Evolutionary conservation across 2,888 invertebrate species (phyloP), one percentile per base, ranked within the genome.

Genomic region (Eupithecia vulgata): DNA sequence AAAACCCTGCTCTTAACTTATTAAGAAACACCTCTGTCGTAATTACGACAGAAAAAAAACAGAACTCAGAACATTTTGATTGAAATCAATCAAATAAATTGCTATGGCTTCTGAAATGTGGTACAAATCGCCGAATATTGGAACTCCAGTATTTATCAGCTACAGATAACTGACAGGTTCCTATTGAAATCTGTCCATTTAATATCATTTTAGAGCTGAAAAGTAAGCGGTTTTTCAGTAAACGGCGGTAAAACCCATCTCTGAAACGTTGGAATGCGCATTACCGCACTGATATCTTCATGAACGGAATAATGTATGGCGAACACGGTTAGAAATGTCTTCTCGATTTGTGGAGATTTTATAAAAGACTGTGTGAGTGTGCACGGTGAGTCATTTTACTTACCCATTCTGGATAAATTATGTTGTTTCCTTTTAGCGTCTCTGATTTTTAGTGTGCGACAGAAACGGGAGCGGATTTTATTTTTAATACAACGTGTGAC

Each of bases 301-400:
- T 61, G 59, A 30, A 8, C 21, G 64, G 64, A 40, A 64, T 64
- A 64, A 64, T 64, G 64, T 40, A 64, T 64, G 25, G 64, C 21
- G 64, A 64, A 12, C 35, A 35, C 34, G 59, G 30, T 61, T 35
- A 62, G 64, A 40, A 64, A 64, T 64, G 64, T 40, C 64, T 64
- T 40, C 64, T 21, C 64, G 37, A 64, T 40, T 64, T 40, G 40
- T 37, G 21, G 35, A 37, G 35, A 64, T 37, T 21, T 64, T 40
- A 34, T 64, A 21, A 21, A 52, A 52, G 52, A 52, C 21, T 52
- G 21, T 2, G 48, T 10, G 52, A 52, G 52, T 52, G 8, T 48
- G 17, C 7, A 48, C 21, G 3, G 21, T 52, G 21, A 52, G 52
- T 12, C 21, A 12, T 52, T 52, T 48, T 48, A 48, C 21, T 52